phyloP scores from a whole-genome alignment of 2,888 invertebrate species.

The Phalera bucephala region DNA sequence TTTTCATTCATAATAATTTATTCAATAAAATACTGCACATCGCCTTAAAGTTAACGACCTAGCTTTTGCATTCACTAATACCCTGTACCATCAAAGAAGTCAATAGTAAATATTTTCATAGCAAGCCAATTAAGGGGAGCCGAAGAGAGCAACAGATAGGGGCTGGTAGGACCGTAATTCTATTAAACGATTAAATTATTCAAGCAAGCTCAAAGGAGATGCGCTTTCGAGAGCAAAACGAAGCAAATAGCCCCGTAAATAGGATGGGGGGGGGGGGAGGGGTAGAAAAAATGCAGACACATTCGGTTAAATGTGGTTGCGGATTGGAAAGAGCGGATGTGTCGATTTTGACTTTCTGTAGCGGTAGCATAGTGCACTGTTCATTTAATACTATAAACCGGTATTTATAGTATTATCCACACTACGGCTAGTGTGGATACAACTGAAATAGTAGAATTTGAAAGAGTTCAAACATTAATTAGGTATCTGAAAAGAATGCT shows the following conservation, averaged over 20 bases:
- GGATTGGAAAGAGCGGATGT: constrained; percentile 18
- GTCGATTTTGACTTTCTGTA: constrained; percentile 30
- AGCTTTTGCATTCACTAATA: constrained; percentile 9
- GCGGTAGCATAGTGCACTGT: not conserved
- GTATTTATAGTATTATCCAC: too few species aligned
- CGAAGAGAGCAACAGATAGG: constrained; percentile 64
- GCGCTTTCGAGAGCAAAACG: constrained; percentile 75
- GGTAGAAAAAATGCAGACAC: constrained; percentile 61
- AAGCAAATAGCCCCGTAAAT: constrained; percentile 69
- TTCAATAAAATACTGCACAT: not conserved
- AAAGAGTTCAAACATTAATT: too few species aligned
- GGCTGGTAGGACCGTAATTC: constrained; percentile 66
- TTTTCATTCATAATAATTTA: too few species aligned
- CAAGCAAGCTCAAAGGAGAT: constrained; percentile 78
- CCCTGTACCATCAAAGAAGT: constrained; percentile 43
- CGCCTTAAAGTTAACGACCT: constrained; percentile 2
- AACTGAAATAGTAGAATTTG: too few species aligned
- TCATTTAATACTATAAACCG: not conserved
- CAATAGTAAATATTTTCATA: constrained; percentile 63
- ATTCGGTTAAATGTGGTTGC: constrained; percentile 47
- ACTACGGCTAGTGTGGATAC: too few species aligned
- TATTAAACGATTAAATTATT: constrained; percentile 82
- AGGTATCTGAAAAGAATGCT: too few species aligned
- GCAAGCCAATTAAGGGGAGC: constrained; percentile 64
- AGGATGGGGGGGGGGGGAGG: constrained; percentile 53